Evolutionary conservation across 2,888 invertebrate species (phyloP).

Genomic region (Aethes cnicana): DNA sequence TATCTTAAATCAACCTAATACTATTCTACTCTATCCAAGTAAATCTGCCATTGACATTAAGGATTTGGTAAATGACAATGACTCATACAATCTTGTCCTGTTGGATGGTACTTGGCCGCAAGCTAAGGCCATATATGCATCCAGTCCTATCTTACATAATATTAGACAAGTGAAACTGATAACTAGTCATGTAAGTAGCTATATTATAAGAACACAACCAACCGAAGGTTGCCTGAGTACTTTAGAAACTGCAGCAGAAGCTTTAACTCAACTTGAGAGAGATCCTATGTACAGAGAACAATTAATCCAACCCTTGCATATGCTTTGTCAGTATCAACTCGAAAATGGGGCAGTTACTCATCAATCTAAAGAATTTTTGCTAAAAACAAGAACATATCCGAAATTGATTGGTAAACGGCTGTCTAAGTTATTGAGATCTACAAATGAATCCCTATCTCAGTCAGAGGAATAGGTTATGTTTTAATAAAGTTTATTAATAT

Average conservation of each 20-base stretch:
- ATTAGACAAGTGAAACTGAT: conserved; percentile 92
- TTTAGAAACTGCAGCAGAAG: conserved; percentile 91
- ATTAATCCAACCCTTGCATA: conserved; percentile 89
- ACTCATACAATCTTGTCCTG: conserved; percentile 89
- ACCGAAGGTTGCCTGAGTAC: conserved; percentile 96
- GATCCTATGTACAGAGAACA: conserved; percentile 84
- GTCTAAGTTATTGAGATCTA: conserved; percentile 67
- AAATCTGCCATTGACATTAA: conserved; percentile 87
- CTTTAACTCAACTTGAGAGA: conserved; percentile 89
- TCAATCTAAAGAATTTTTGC: conserved; percentile 94
- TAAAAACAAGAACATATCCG: conserved; percentile 90
- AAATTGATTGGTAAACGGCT: conserved; percentile 90
- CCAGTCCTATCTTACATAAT: conserved; percentile 88
- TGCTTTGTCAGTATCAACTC: conserved; percentile 92
- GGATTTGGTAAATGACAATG: conserved; percentile 63
- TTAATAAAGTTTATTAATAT: conserved; percentile 14
- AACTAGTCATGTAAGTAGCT: conserved; percentile 88
- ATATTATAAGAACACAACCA: conserved; percentile 96
- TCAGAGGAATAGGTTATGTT: background rate
- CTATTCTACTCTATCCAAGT: conserved; percentile 91
- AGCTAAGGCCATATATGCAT: conserved; percentile 94
- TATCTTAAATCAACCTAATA: conserved; percentile 85
- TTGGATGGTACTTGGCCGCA: conserved; percentile 98
- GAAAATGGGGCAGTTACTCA: conserved; percentile 96
- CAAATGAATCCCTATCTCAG: conserved; percentile 47